These are phyloP conservation scores for Psilopsiagon aymara DNA, from an alignment of 2,113 vertebrate genomes.

Conservation along the genomic window DNA sequence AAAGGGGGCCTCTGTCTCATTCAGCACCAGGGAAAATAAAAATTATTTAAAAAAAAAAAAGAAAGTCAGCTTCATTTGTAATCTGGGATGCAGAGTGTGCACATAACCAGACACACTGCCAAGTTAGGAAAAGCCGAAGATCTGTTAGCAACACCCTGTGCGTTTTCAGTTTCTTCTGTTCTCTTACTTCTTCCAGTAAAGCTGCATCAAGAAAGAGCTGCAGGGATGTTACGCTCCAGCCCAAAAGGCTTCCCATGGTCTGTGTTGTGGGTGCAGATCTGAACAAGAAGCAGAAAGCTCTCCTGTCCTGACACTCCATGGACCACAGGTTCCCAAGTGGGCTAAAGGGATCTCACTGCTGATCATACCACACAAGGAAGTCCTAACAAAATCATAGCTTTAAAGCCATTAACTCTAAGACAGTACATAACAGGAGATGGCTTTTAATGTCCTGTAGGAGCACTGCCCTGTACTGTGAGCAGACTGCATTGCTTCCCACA, in stretches of 20 bases:
- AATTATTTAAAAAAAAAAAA: not conserved
- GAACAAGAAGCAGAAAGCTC: not conserved
- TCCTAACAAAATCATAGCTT: not conserved
- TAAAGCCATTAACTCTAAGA: not conserved
- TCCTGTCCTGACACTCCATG: fast-evolving
- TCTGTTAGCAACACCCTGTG: not conserved
- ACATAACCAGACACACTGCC: not conserved
- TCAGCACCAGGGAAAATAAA: not conserved
- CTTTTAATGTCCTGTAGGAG: not conserved
- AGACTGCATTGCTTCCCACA: not conserved
- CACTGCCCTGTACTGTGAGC: not conserved
- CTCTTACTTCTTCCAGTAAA: not conserved
- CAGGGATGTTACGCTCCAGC: not conserved
- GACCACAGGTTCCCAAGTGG: not conserved
- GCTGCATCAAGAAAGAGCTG: not conserved
- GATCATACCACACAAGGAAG: not conserved
- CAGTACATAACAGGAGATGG: not conserved
- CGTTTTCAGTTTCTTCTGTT: not conserved
- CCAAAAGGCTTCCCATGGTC: not conserved
- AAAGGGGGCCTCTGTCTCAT: not conserved
- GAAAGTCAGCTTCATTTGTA: not conserved
- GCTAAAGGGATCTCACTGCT: fast-evolving
- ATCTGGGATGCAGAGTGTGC: not conserved
- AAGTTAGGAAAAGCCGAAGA: not conserved
- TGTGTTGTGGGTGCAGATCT: fast-evolving